phyloP scores from a whole-genome alignment of 2,113 vertebrate genomes.

The Tautogolabrus adspersus region DNA sequence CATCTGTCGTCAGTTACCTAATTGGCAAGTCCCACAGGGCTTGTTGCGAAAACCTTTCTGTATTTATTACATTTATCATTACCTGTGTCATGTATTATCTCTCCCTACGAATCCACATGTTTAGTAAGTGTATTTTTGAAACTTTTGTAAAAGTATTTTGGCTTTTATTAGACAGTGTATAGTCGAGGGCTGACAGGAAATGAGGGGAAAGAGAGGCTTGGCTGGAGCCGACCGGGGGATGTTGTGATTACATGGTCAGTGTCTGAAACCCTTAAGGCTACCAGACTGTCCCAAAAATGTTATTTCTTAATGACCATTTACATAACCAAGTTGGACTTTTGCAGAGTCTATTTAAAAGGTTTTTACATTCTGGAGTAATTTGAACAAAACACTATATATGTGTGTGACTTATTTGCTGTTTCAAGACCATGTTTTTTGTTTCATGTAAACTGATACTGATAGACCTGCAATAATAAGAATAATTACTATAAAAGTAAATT shows the following conservation, averaged over 20 bases:
- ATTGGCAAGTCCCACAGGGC: constrained; percentile 29
- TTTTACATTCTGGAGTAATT: background rate
- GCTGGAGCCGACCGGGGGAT: constrained; percentile 29
- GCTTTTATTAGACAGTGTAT: constrained; percentile 13
- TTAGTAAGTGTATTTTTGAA: constrained; percentile 2
- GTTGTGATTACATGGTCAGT: constrained; percentile 48
- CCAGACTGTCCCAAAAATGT: constrained; percentile 23
- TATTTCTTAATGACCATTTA: constrained; percentile 34
- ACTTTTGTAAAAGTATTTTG: background rate
- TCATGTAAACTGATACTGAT: background rate
- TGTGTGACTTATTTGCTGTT: constrained; percentile 1
- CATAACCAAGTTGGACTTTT: constrained; percentile 18
- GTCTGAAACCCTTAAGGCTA: constrained; percentile 34
- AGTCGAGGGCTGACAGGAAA: constrained; percentile 46
- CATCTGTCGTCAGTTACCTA: constrained; percentile 23
- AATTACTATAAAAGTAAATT: background rate
- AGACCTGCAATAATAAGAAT: constrained; percentile 5
- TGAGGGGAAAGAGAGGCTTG: constrained; percentile 29
- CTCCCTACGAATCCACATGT: constrained; percentile 20
- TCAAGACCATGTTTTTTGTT: background rate
- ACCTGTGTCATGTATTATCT: constrained; percentile 10
- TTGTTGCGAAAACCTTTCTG: constrained; percentile 17
- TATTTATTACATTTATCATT: constrained; percentile 23
- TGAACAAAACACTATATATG: background rate
- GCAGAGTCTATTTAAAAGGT: constrained; percentile 5